These are phyloP conservation scores for Pomacea canaliculata DNA, from an alignment of 2,888 invertebrate species.

Conservation along the genomic window DNA sequence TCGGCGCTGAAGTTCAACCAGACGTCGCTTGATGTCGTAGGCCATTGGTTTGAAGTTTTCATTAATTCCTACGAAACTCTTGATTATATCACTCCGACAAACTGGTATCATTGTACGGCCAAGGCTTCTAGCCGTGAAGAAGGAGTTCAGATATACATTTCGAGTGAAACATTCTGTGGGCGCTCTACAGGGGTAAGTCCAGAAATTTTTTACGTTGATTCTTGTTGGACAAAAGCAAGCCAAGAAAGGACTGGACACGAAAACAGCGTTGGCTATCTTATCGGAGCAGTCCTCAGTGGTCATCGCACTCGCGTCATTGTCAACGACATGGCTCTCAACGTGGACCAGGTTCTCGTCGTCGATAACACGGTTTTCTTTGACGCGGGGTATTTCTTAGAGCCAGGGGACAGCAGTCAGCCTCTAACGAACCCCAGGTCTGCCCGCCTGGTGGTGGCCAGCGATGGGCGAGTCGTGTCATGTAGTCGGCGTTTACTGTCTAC, in stretches of 20 bases:
- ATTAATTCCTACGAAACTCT: no score
- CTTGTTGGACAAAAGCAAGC: not conserved
- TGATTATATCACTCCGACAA: not conserved
- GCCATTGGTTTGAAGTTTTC: not conserved
- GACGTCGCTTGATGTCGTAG: not conserved
- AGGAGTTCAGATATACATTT: not conserved
- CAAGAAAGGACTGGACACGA: not conserved
- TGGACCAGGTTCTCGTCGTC: not conserved
- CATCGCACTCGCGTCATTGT: constrained; percentile 4
- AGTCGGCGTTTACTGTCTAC: not conserved
- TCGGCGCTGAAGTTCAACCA: not conserved
- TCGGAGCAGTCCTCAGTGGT: not conserved
- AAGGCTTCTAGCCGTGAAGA: not conserved
- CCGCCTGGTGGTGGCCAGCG: not conserved
- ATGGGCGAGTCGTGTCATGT: not conserved
- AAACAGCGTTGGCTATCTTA: not conserved
- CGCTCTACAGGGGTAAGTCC: not conserved
- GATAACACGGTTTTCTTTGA: not conserved
- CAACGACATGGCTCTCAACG: not conserved
- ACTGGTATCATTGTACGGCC: not conserved
- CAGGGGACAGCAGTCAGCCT: not conserved
- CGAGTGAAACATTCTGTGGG: no score
- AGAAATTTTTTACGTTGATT: not conserved
- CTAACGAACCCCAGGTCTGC: not conserved
- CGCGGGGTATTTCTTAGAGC: not conserved